A percentile compares a stretch with the other conserved stretches of the same genome.
Conservation (phyloP, 2,888 invertebrate genomes). For the Drosophila infuscata region DNA sequence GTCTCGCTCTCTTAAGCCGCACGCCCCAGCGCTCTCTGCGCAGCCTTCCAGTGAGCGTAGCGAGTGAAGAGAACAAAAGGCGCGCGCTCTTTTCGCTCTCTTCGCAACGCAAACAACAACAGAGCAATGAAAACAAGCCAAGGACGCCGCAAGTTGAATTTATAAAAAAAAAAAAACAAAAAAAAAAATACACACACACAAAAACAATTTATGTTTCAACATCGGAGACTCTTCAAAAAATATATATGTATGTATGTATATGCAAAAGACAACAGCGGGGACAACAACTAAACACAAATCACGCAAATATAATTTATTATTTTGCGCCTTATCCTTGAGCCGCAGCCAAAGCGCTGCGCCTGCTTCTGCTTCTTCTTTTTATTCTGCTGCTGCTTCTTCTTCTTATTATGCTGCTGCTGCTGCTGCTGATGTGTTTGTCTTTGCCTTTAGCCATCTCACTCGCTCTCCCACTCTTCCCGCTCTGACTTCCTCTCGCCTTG, state of each 20-base stretch:
- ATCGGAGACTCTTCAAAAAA: slow-evolving; percentile 52
- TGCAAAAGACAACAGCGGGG: slow-evolving; percentile 37
- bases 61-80: slow-evolving; percentile 6
- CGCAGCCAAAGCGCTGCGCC: slow-evolving; percentile 64
- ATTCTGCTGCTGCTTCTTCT: neutral
- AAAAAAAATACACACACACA: neutral
- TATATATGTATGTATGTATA: slow-evolving; percentile 10
- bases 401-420: neutral
- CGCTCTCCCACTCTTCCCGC: neutral
- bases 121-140: slow-evolving; percentile 34
- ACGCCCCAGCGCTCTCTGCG: slow-evolving; percentile 44
- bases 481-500: slow-evolving; percentile 10
- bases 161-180: neutral
- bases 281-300: slow-evolving; percentile 73
- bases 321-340: slow-evolving; percentile 79
- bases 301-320: slow-evolving; percentile 80
- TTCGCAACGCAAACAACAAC: slow-evolving; percentile 18
- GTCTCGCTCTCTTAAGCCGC: slow-evolving; percentile 37
- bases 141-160: slow-evolving; percentile 48
- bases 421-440: slow-evolving; percentile 59
- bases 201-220: slow-evolving; percentile 49
- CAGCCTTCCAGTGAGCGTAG: slow-evolving; percentile 52
- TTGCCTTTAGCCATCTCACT: slow-evolving; percentile 29
- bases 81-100: slow-evolving; percentile 17
- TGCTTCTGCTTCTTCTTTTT: neutral